Evolutionary conservation across 2,797 vertebrate species (phyloP), one percentile per base, ranked within the genome.

Genomic region (Danio tinwini): DNA sequence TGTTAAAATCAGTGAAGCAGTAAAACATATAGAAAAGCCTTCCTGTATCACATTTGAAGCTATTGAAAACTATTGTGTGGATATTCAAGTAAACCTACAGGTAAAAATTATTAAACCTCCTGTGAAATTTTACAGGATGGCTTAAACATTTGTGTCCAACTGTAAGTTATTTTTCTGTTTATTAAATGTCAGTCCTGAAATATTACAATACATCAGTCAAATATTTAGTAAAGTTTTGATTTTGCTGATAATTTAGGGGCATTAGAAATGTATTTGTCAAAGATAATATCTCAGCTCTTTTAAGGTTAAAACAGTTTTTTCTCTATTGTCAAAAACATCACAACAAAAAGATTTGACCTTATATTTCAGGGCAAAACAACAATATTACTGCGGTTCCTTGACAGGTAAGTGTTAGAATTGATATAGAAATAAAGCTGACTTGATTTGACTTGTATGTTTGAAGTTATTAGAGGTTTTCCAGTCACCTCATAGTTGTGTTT

Each of bases 371-470:
- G 97, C 73, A 99, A 99, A 91, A 98, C 96, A 47, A 96, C 96
- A 21, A 94, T 98, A 90, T 93, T 99, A 67, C 93, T 97, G 82
- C 88, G 96, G 79, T 98, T 95, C 82, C 95, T 98, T 74, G 97
- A 99, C 88, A 97, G 97, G 98, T 98, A 89, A 81, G 91, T 88
- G 69, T 73, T 16, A 75, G 58, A n/a, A 37, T 29, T 69, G 17
- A 6, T 56, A 29, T 29, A 29, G 3, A 29, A 29, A 1, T 1
- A 29, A 29, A 29, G 29, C 29, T 56, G 12, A 56, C 8, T 19
- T 49, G 12, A 49, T 17, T 9, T 9, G 37, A 76, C 29, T 62
- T 14, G 56, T 39, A 44, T 45, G 14, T 9, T 16, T 55, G 6
- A 59, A 16, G 6, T 29, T 50, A 11, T 50, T 29, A 10, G 21